Evolutionary conservation across 2,113 vertebrate genomes (phyloP), one percentile per base, ranked within the genome.

Genomic region (Callocephalon fimbriatum): DNA sequence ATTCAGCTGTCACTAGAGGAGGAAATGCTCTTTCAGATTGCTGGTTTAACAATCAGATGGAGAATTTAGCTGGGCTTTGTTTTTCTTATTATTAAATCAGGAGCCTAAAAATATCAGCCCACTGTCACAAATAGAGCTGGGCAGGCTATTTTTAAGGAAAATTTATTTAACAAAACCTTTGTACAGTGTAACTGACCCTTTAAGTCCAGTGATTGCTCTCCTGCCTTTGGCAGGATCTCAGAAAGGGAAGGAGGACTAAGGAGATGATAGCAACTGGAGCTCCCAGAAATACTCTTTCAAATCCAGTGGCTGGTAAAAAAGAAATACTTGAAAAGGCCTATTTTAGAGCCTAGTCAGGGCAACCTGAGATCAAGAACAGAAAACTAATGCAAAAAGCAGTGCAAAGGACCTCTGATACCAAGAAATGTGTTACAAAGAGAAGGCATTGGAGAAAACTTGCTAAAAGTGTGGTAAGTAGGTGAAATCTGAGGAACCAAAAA

Each of bases 41-140:
- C 80, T 95, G 95, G 40, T 96, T 97, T 96, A 95, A 86, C 54
- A 95, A 93, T 95, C 92, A 95, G 68, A 86, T 72, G 44, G 61
- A 86, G 56, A 91, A 74, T 88, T 81, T 91, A 89, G 53, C 56
- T 80, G 45, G 78, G 31, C 19, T 88, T 96, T 94, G 67, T 84
- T 95, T 95, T 93, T 88, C 88, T 76, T 93, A 32, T 88, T 96
- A 80, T 71, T 95, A 87, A 89, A 75, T 84, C 79, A 65, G 66
- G 51, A 95, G n/a, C 17, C 90, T 96, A 96, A 95, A 95, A 97
- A 97, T 97, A 95, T 45, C 51, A 68, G 47, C 29, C 10, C 50
- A 72, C 18, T 81, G 65, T 91, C 83, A 93, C 72, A 97, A 91
- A 92, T 92, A 79, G 77, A 91, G n/a, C 25, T 45, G 37, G 25